Base-by-base conservation (phyloP, 2,797 vertebrate genomes). In the Cyclopterus lumpus region DNA sequence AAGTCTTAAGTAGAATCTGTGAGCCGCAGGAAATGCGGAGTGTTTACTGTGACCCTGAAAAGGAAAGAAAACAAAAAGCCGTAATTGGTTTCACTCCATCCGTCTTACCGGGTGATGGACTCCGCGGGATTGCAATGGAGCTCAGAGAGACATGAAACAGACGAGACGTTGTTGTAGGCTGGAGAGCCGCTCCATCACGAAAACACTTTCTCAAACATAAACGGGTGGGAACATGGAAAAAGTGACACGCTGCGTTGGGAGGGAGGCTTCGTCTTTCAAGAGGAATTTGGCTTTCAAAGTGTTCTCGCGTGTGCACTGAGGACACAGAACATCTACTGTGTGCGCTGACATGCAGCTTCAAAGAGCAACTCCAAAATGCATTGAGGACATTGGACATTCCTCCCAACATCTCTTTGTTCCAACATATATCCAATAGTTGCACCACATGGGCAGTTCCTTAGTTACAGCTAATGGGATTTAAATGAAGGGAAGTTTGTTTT, bases 281-380 rank as follows among this genome's bases (percentile, higher is more conserved):
- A 70, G 73, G 20, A 77, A 68, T 59, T 40, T 59, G 1, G 44
- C 86, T 87, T 87, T 90, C 81, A 91, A 90, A 92, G 85, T 30
- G 30, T 26, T 54, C 67, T 82, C 61, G 40, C 75, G 70, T 77
- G 60, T 69, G 73, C 81, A 72, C 67, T 20, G 60, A 86, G 77
- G 71, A 87, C 73, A 66, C 9, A 1, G 82, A 82, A 85, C 77
- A 72, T 83, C 81, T 28, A 61, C 77, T 64, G 77, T 8, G 62
- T 61, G 62, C 44, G 71, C 76, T 75, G 85, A 81, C 80, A 76
- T 7, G 59, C 30, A 16, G 81, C 85, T 90, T 89, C 86, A 88
- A 91, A 89, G 85, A 69, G 67, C 74, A 71, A 68, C 79, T 85
- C 74, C 49, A 61, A 80, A 67, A 70, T 73, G 62, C 66, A 83